These are phyloP conservation scores for Myiothlypis chrysogaster DNA, from an alignment of 2,797 vertebrate genomes.

Conservation along the genomic window DNA sequence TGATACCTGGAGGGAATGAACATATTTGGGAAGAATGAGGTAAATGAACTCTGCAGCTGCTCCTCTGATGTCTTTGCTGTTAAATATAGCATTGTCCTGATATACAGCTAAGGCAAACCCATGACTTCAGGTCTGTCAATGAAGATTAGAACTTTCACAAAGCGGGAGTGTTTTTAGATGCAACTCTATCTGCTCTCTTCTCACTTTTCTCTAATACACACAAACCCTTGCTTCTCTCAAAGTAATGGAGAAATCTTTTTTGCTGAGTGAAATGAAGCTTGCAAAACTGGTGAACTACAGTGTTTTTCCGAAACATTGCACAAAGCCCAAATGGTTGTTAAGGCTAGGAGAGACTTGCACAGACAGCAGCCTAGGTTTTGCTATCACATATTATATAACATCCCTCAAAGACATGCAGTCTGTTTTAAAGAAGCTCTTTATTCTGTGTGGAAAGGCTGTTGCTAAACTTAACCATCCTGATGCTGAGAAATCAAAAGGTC, in stretches of 20 bases:
- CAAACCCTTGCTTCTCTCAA: neutral
- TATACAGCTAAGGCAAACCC: neutral
- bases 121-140: neutral
- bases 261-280: neutral
- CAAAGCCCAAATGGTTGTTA: neutral
- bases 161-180: neutral
- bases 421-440: neutral
- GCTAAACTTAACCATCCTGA: neutral
- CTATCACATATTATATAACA: neutral
- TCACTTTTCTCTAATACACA: neutral
- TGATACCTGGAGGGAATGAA: slow-evolving; percentile 80
- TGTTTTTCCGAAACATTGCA: neutral
- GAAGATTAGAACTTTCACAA: neutral
- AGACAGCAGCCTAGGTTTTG: neutral
- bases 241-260: neutral
- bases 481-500: neutral
- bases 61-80: neutral
- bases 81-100: neutral
- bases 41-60: neutral
- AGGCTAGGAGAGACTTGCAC: neutral
- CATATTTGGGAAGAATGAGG: neutral
- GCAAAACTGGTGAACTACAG: neutral
- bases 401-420: neutral
- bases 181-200: neutral
- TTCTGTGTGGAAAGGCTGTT: neutral